Base-by-base conservation (phyloP, 2,113 vertebrate genomes). In the Perca schrenkii region DNA sequence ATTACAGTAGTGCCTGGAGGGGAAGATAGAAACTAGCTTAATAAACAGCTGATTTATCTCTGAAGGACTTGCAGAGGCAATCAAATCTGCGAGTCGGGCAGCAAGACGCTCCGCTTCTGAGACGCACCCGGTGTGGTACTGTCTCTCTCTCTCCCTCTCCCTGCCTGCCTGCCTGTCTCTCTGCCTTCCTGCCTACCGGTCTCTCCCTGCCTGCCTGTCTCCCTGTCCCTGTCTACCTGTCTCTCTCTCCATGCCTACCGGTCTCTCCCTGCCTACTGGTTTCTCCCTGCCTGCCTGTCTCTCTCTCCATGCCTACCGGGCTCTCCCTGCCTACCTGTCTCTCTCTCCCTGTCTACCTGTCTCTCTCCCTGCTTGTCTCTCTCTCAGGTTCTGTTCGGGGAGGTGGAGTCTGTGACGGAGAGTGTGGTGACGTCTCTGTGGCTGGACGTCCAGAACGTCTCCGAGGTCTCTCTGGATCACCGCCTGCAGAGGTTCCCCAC, bases 401-500 rank as follows among this genome's bases (percentile, higher is more conserved):
- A 98, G 40, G 97, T 98, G 63, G 97, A 99, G 90, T 95, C 94
- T 1, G 95, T 98, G 71, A 95, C 95, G 8, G 98, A 99, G 90
- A 99, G 98, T 14, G 97, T 97, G 0, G 96, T 99, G 80, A 98
- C 98, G 0, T 88, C 97, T 3, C 93, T 99, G 94, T 99, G 98
- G 94, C 94, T 96, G 60, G 96, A 96, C 65, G 97, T 99, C 8
- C 97, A 97, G 92, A 96, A 96, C 81, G 95, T 94, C 1, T 17
- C 77, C 3, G 97, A 98, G 83, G 96, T 95, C 13, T 96, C 96
- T 21, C 95, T 99, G 92, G 98, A 99, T 86, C 97, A 99, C 85
- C 96, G 96, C 92, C 96, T 96, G 75, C 97, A 98, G 87, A 95
- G 98, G 22, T 98, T 97, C 82, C 98, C 98, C 63, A 99, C 98